phyloP scores from a whole-genome alignment of 2,888 invertebrate genomes.

The Psococerastis gibbosa region DNA sequence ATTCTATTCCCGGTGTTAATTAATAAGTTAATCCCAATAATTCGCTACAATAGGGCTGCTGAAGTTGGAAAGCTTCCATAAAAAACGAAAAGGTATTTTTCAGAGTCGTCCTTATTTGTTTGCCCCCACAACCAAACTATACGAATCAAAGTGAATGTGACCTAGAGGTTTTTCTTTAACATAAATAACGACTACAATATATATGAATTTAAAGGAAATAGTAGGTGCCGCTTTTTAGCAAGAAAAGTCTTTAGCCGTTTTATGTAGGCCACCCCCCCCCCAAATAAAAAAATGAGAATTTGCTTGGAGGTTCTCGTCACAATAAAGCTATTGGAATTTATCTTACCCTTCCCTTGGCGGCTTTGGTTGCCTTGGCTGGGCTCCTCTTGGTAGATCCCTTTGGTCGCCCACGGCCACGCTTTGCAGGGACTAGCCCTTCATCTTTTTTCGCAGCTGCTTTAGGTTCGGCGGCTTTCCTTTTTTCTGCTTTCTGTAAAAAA shows the following conservation, averaged over 20 bases:
- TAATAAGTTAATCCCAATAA: too few relatives aligned
- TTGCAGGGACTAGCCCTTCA: conserved; percentile 25
- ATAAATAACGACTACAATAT: too few relatives aligned
- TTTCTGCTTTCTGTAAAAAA: conserved; percentile 8
- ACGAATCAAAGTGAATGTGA: too few relatives aligned
- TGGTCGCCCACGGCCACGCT: conserved; percentile 34
- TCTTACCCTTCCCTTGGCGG: conserved; percentile 25
- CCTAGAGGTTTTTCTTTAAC: too few relatives aligned
- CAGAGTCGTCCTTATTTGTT: too few relatives aligned
- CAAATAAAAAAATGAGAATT: conserved; percentile 14
- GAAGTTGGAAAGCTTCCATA: too few relatives aligned
- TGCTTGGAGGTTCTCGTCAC: conserved; percentile 14
- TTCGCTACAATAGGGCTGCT: too few relatives aligned
- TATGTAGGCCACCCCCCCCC: too few relatives aligned
- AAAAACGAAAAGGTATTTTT: too few relatives aligned
- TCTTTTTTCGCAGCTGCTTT: conserved; percentile 18
- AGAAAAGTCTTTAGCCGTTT: conserved; percentile 8
- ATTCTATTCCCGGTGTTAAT: too few relatives aligned
- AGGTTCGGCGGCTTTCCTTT: conserved; percentile 10
- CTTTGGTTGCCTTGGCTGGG: conserved; percentile 20
- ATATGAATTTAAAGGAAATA: too few relatives aligned
- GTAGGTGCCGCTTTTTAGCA: conserved; percentile 12
- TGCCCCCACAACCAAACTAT: too few relatives aligned
- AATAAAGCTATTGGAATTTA: conserved; percentile 2
- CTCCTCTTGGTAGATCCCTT: conserved; percentile 33